phyloP scores from a whole-genome alignment of 2,113 vertebrate species.

The Hippocampus comes region DNA sequence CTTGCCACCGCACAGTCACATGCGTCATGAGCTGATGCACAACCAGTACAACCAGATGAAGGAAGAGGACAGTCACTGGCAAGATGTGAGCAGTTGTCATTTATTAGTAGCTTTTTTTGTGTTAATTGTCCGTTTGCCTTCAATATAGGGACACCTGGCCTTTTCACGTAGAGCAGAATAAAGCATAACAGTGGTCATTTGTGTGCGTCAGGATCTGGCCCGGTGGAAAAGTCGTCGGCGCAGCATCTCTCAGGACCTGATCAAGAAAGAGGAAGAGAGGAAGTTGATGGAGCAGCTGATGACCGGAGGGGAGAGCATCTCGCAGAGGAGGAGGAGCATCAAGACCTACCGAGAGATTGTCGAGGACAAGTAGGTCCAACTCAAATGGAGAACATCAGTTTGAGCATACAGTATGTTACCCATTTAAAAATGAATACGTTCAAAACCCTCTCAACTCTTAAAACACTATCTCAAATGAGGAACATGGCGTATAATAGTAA shows the following conservation, averaged over 20 bases:
- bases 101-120: neutral
- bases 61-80: constrained; percentile 95
- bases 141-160: neutral
- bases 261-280: constrained; percentile 96
- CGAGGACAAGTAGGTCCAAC: constrained; percentile 86
- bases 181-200: neutral
- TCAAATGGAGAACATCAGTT: neutral
- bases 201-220: constrained; percentile 82
- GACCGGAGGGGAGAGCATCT: constrained; percentile 63
- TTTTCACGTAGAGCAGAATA: neutral
- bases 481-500: too few relatives aligned
- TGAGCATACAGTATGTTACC: too few relatives aligned
- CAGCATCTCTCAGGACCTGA: constrained; percentile 93
- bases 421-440: too few relatives aligned
- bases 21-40: constrained; percentile 89
- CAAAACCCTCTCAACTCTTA: too few relatives aligned
- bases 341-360: constrained; percentile 98
- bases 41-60: constrained; percentile 83
- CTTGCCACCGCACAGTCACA: constrained; percentile 85
- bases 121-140: neutral
- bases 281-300: constrained; percentile 90
- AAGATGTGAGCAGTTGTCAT: constrained; percentile 81
- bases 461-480: too few relatives aligned
- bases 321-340: constrained; percentile 89
- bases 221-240: constrained; percentile 92